phyloP scores from a whole-genome alignment of 2,113 vertebrate species.

The Ancistrus triradiatus region DNA sequence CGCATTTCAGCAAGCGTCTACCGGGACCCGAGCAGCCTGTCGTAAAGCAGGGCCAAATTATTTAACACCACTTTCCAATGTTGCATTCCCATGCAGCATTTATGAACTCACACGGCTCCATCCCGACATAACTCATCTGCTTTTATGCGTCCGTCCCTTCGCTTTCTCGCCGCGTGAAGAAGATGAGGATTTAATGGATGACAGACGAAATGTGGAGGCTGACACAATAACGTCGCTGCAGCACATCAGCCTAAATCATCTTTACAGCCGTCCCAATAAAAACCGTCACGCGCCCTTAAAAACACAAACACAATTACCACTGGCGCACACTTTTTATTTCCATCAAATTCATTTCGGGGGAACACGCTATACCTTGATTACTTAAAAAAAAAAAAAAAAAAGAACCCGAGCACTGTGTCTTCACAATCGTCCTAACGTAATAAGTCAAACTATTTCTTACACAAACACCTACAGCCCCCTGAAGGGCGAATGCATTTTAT shows the following conservation, averaged over 20 bases:
- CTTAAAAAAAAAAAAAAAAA: too few species aligned
- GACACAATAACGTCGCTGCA: slow-evolving; percentile 53
- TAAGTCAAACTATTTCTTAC: not conserved
- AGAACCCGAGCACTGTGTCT: too few species aligned
- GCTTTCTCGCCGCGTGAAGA: not conserved
- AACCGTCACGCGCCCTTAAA: slow-evolving; percentile 7
- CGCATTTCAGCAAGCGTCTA: too few species aligned
- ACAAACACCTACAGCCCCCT: slow-evolving; percentile 10
- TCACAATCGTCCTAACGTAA: not conserved
- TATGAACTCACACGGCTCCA: slow-evolving; percentile 52
- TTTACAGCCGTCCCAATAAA: slow-evolving; percentile 38
- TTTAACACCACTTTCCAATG: slow-evolving; percentile 63
- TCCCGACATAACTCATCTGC: slow-evolving; percentile 44
- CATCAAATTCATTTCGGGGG: not conserved
- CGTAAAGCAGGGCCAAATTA: slow-evolving; percentile 55
- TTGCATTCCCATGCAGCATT: slow-evolving; percentile 54
- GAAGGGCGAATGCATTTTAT: slow-evolving; percentile 51
- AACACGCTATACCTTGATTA: too few species aligned
- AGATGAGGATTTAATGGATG: slow-evolving; percentile 10
- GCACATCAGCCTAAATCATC: slow-evolving; percentile 50
- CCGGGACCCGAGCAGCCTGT: too few species aligned
- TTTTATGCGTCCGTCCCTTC: slow-evolving; percentile 34
- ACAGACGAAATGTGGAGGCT: slow-evolving; percentile 50
- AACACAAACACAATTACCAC: not conserved
- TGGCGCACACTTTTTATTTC: too few species aligned